Percentiles rank a stretch among this genome's conserved stretches.
These are phyloP conservation scores for Coregonus clupeaformis DNA, from an alignment of 2,113 vertebrate species.

Conservation along the genomic window DNA sequence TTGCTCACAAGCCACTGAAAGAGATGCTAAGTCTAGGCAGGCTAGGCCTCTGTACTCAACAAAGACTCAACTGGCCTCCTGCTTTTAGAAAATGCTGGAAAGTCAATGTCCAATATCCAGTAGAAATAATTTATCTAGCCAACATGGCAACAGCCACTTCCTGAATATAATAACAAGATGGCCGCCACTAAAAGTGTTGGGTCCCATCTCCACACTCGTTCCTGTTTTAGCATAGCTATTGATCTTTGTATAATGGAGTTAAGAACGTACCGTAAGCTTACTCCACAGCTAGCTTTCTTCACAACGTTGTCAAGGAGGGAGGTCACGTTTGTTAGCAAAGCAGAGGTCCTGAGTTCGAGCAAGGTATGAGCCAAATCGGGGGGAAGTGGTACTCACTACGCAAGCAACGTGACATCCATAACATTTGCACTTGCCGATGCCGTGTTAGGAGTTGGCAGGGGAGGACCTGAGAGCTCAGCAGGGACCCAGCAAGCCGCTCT, in stretches of 20 bases:
- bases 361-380: too few species aligned
- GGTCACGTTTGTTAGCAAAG: too few species aligned
- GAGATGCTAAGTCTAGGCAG: background rate
- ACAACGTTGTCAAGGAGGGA: too few species aligned
- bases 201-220: background rate
- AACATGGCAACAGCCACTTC: background rate
- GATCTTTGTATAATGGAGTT: background rate
- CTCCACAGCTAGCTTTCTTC: too few species aligned
- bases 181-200: background rate
- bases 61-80: background rate
- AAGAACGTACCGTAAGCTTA: too few species aligned
- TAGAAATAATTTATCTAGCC: background rate
- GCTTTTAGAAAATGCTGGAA: background rate
- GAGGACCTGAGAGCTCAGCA: conserved; percentile 6
- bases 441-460: background rate
- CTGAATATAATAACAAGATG: background rate
- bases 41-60: background rate
- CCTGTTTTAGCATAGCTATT: conserved; percentile 9
- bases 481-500: background rate
- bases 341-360: too few species aligned
- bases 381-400: too few species aligned
- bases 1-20: background rate
- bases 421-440: background rate
- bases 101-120: background rate
- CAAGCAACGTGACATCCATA: too few species aligned